These are phyloP conservation scores for Apogon hyalosoma DNA, from an alignment of 2,797 vertebrate species.

Conservation along the genomic window DNA sequence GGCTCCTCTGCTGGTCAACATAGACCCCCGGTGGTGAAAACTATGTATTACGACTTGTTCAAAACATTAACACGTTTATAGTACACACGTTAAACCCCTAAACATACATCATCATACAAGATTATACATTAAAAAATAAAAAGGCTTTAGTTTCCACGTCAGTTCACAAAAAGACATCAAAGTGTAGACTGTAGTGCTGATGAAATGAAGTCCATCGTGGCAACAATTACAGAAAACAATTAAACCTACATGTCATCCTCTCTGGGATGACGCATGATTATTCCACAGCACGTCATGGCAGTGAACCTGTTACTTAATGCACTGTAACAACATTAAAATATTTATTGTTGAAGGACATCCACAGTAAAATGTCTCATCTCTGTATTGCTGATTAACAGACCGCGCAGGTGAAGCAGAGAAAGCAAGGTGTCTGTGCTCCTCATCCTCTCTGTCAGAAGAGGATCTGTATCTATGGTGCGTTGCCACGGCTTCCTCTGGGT, in stretches of 20 bases:
- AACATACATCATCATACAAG: slow-evolving; percentile 57
- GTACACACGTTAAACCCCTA: slow-evolving; percentile 41
- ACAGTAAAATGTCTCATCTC: slow-evolving; percentile 41
- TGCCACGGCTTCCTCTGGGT: slow-evolving; percentile 77
- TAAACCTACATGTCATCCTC: slow-evolving; percentile 33
- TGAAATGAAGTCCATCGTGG: slow-evolving; percentile 41
- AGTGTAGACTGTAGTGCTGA: slow-evolving; percentile 47
- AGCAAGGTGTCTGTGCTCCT: slow-evolving; percentile 54
- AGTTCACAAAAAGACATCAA: slow-evolving; percentile 67
- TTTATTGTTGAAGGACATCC: slow-evolving; percentile 4
- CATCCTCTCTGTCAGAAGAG: slow-evolving; percentile 58
- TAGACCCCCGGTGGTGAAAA: slow-evolving; percentile 74
- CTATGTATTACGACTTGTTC: slow-evolving; percentile 64
- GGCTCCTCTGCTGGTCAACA: slow-evolving; percentile 54
- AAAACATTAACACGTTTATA: slow-evolving; percentile 57
- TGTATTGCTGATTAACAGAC: slow-evolving; percentile 48
- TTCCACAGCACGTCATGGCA: slow-evolving; percentile 45
- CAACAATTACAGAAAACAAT: slow-evolving; percentile 54
- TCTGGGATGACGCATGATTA: slow-evolving; percentile 32
- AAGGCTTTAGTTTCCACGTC: slow-evolving; percentile 51
- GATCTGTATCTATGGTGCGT: slow-evolving; percentile 74
- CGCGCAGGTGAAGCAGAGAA: slow-evolving; percentile 65
- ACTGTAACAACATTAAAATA: slow-evolving; percentile 24
- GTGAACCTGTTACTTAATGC: slow-evolving; percentile 45
- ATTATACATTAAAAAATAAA: slow-evolving; percentile 53